Base-by-base conservation (phyloP, 2,797 vertebrate species). In the Mallotus villosus region DNA sequence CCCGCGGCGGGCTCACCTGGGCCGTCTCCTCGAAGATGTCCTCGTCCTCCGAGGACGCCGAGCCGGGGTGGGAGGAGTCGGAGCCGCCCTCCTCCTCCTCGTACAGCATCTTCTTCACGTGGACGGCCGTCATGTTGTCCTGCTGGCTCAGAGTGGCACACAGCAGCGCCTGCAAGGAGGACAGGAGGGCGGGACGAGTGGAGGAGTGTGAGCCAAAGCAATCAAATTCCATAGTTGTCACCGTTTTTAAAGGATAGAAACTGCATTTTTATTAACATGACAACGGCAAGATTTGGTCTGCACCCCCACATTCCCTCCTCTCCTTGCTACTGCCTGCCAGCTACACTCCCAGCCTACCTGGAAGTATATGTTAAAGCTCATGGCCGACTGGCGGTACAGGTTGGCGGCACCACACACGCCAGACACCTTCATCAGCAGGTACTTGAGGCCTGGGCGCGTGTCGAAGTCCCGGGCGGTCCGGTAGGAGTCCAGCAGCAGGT, bases 11-110 rank as follows among this genome's bases (percentile, higher is more conserved):
- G 81, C 97, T 99, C 73, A 98, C 98, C 89, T 98, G 96, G 0
- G 97, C 97, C 0, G 96, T 99, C 90, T 99, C 97, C 84, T 98
- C 98, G 82, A 99, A 99, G 76, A 99, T 99, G 82, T 99, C 97
- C 83, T 99, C 98, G 0, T 99, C 97, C 81, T 99, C 98, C 0
- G 97, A 98, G 60, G 93, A 98, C 60, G 95, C 97, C 25, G 94
- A 98, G 64, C 96, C 97, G 25, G 93, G 96, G 74, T 96, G 96
- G 0, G 97, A 98, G 0, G 98, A 99, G 78, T 98, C 96, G 0
- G 96, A 95, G 85, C 95, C 97, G 4, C 94, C 93, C 74, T 96
- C 96, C 0, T 98, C 97, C 6, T 97, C 98, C 82, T 99, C 97
- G 16, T 92, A 94, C 46, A 99, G 93, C 73, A 96, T 96, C 85